Evolutionary conservation across 2,113 vertebrate genomes (phyloP).

Genomic region (Crotalus horridus): DNA sequence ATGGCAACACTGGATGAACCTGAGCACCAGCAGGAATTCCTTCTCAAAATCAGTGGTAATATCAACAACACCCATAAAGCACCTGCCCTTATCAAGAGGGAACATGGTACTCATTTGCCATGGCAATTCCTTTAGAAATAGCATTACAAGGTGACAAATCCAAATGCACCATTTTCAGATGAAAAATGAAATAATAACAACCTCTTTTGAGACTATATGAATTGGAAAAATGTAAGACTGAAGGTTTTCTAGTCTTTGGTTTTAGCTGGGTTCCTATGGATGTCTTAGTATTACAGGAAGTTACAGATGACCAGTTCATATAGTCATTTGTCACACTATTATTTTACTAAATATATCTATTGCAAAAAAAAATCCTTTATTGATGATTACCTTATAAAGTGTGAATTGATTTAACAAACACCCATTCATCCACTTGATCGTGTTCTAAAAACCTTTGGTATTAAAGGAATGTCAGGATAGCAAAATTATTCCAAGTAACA

Average conservation of each 20-base stretch:
- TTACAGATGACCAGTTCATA: background rate
- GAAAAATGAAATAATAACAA: accelerated
- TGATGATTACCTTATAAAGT: constrained; percentile 4
- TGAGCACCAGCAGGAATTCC: background rate
- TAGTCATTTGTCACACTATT: background rate
- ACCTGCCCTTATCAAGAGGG: background rate
- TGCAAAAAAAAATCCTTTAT: background rate
- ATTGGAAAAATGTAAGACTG: background rate
- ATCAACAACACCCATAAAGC: background rate
- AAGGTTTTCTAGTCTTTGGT: background rate
- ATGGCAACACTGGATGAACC: constrained; percentile 3
- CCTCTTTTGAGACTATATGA: background rate
- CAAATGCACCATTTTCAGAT: background rate
- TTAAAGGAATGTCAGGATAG: constrained; percentile 12
- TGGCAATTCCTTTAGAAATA: background rate
- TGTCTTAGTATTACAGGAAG: background rate
- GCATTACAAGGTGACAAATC: background rate
- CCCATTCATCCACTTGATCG: background rate
- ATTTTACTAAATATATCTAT: background rate
- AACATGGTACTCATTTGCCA: background rate
- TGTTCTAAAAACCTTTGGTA: constrained; percentile 3
- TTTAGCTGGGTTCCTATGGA: background rate
- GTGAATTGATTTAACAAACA: constrained; percentile 10
- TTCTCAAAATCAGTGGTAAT: background rate
- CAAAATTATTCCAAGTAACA: background rate